Percentiles rank a stretch among this genome's conserved stretches.
phyloP scores from a whole-genome alignment of 2,888 invertebrate genomes.

The Lymantria dispar region DNA sequence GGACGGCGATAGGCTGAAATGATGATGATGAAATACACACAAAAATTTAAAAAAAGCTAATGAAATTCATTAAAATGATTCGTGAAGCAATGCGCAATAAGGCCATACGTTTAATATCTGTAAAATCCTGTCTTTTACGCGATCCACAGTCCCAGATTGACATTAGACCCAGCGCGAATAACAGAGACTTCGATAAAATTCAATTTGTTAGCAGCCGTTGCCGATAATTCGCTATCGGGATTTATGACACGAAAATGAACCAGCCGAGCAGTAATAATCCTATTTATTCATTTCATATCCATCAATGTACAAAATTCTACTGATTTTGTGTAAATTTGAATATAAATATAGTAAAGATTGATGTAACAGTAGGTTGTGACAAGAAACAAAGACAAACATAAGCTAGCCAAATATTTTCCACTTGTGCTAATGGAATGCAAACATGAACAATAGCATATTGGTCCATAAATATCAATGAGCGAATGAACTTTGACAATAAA shows the following conservation, averaged over 20 bases:
- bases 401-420: constrained; percentile 39
- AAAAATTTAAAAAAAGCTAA: neutral
- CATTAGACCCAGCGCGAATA: constrained; percentile 17
- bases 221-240: constrained; percentile 37
- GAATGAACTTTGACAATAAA: neutral
- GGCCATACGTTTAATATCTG: neutral
- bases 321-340: neutral
- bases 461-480: constrained; percentile 20
- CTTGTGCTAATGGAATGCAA: constrained; percentile 49
- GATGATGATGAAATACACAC: too few relatives aligned
- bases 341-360: constrained; percentile 2
- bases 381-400: constrained; percentile 24
- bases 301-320: neutral
- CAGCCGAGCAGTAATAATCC: constrained; percentile 17
- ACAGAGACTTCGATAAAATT: constrained; percentile 35
- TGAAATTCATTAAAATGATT: neutral
- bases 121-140: neutral
- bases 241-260: constrained; percentile 32
- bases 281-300: constrained; percentile 28
- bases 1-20: too few relatives aligned
- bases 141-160: constrained; percentile 4
- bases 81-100: neutral
- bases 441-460: constrained; percentile 48
- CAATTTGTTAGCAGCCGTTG: constrained; percentile 42
- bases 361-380: constrained; percentile 10